A percentile compares a stretch with the other conserved stretches of the same genome.
phyloP scores from a whole-genome alignment of 53 echinoderm and acorn worm genomes.

The Arbacia lixula region DNA sequence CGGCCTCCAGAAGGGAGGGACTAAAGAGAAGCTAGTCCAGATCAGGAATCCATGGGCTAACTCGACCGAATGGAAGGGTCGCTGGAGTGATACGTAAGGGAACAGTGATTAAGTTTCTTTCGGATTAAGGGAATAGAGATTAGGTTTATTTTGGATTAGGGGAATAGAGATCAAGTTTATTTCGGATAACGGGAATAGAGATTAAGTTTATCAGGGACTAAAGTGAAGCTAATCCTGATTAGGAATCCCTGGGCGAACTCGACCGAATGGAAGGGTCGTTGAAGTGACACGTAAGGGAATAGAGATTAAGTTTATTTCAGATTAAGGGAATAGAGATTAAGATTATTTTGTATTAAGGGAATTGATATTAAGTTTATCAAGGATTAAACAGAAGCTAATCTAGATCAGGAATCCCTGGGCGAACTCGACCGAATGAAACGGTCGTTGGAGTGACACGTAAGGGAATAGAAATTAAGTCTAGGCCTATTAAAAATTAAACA shows the following conservation, averaged over 20 bases:
- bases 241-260: constrained; percentile 84
- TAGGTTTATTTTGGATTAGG: too few species aligned
- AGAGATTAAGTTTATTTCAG: too few species aligned
- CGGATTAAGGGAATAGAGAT: too few species aligned
- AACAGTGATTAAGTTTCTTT: too few species aligned
- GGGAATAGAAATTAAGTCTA: too few species aligned
- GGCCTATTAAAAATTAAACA: too few species aligned
- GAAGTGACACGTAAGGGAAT: constrained; percentile 74
- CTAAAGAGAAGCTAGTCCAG: constrained; percentile 52
- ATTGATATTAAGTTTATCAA: too few species aligned
- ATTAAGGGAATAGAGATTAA: too few species aligned
- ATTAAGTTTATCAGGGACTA: too few species aligned
- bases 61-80: constrained; percentile 75
- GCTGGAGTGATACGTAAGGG: constrained; percentile 81
- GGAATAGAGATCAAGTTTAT: not conserved
- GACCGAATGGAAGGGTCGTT: constrained; percentile 79
- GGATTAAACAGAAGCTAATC: constrained; percentile 43
- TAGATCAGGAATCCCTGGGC: constrained; percentile 82
- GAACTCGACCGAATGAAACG: constrained; percentile 75
- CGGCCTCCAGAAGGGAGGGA: constrained; percentile 25
- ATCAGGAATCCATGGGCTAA: constrained; percentile 86
- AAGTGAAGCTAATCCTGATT: constrained; percentile 59
- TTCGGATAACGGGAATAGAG: too few species aligned
- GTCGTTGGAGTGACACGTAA: constrained; percentile 84
- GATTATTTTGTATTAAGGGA: too few species aligned